A percentile compares a stretch with the other conserved stretches of the same genome.
Evolutionary conservation across 2,797 vertebrate genomes (phyloP).

Genomic region (Danio tinwini): DNA sequence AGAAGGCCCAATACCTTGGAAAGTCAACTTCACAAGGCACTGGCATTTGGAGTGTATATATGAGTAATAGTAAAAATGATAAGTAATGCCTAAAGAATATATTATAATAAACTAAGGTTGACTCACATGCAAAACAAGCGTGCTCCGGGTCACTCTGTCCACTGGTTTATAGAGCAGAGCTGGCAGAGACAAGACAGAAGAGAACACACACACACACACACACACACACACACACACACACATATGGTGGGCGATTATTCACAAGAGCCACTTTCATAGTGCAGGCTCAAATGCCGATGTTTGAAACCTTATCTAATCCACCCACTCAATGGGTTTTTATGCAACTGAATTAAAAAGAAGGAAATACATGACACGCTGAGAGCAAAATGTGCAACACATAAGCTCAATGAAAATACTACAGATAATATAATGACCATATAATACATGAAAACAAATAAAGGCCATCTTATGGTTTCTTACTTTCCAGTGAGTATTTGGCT

Average conservation of each 20-base stretch:
- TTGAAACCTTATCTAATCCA: slow-evolving; percentile 48
- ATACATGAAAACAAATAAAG: slow-evolving; percentile 11
- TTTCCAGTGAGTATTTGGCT: slow-evolving; percentile 93
- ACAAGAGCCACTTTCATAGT: slow-evolving; percentile 31
- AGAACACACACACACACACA: slow-evolving; percentile 33
- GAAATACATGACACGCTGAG: slow-evolving; percentile 9
- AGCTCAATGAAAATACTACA: slow-evolving; percentile 13
- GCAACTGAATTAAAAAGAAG: slow-evolving; percentile 13
- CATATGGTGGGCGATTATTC: slow-evolving; percentile 42
- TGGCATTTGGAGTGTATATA: background rate
- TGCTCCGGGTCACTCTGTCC: slow-evolving; percentile 96
- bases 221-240: slow-evolving; percentile 22
- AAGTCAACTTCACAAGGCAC: slow-evolving; percentile 4
- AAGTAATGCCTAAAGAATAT: background rate
- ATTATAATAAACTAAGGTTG: background rate
- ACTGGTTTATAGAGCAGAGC: slow-evolving; percentile 96
- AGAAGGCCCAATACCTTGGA: background rate
- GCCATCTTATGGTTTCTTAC: slow-evolving; percentile 74
- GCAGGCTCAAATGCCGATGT: slow-evolving; percentile 20
- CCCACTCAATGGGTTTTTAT: slow-evolving; percentile 19
- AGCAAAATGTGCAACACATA: slow-evolving; percentile 14
- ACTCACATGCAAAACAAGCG: slow-evolving; percentile 96
- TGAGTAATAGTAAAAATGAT: background rate
- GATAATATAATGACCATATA: background rate
- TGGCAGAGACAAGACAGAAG: slow-evolving; percentile 60